A percentile compares a stretch with the other conserved stretches of the same genome.
phyloP scores from a whole-genome alignment of 2,888 invertebrate genomes.

The Acrobasis suavella region DNA sequence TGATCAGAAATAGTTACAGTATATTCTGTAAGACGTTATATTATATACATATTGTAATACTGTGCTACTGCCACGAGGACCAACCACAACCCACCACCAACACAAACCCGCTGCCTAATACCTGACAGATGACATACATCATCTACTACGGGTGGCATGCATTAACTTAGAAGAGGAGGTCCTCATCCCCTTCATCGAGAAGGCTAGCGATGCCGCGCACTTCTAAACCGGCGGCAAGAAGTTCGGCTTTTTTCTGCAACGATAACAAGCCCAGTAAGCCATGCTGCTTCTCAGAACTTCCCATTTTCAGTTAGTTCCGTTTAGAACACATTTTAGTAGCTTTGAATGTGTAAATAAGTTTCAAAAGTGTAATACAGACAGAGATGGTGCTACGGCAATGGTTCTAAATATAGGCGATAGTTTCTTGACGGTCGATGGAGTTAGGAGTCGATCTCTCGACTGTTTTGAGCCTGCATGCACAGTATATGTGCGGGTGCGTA shows the following conservation, averaged over 20 bases:
- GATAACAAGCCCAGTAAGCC: conserved; percentile 33
- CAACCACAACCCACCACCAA: conserved; percentile 17
- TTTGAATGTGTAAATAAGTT: no score
- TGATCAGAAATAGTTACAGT: no score
- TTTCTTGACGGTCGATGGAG: no score
- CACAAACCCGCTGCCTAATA: conserved; percentile 27
- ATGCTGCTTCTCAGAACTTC: conserved; percentile 1
- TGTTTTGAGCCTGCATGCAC: no score
- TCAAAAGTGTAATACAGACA: no score
- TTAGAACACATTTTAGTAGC: background rate
- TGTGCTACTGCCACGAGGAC: background rate
- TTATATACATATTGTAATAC: background rate
- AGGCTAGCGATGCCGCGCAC: conserved; percentile 32
- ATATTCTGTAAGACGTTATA: no score
- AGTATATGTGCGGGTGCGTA: no score
- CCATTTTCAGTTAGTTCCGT: background rate
- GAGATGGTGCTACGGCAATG: no score
- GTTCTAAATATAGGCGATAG: no score
- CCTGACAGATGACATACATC: conserved; percentile 26
- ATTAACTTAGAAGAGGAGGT: conserved; percentile 33
- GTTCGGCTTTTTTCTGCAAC: conserved; percentile 39
- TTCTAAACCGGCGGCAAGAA: conserved; percentile 29
- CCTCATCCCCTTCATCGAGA: conserved; percentile 38
- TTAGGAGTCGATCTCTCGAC: no score
- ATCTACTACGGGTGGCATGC: conserved; percentile 24